phyloP scores from a whole-genome alignment of 2,113 vertebrate species.

The Phocoena phocoena region DNA sequence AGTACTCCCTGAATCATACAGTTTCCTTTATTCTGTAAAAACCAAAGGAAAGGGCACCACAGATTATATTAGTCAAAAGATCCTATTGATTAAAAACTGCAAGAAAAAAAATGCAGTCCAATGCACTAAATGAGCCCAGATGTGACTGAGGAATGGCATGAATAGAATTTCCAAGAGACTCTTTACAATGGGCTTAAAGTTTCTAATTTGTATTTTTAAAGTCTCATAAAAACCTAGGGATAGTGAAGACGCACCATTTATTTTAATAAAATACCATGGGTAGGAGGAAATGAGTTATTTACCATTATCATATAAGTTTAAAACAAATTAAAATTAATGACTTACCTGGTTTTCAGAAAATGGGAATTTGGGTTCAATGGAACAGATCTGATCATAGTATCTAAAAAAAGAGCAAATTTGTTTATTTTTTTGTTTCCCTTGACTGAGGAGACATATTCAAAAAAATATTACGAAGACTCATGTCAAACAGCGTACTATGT shows the following conservation, averaged over 20 bases:
- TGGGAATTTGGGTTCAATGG: conserved; percentile 97
- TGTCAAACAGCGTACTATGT: neutral
- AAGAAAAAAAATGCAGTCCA: neutral
- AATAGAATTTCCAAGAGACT: neutral
- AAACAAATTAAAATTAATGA: conserved; percentile 53
- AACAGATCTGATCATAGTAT: conserved; percentile 97
- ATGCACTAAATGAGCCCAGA: neutral
- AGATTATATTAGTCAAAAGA: neutral
- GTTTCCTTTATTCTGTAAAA: conserved; percentile 17
- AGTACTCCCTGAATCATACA: neutral
- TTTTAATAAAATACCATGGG: conserved; percentile 3
- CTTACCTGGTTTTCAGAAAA: conserved; percentile 98
- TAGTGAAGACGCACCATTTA: neutral
- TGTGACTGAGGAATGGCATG: neutral
- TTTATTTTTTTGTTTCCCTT: neutral
- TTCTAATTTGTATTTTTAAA: conserved; percentile 19
- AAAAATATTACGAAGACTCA: neutral
- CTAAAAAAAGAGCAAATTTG: conserved; percentile 79
- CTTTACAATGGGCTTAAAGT: neutral
- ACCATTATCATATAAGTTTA: neutral
- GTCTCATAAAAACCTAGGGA: neutral
- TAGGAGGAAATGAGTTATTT: neutral
- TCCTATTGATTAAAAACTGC: neutral
- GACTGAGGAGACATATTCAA: neutral
- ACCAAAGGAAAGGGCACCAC: neutral